Conservation (phyloP, 2,797 vertebrate species). For the Scolopax bukidnonensis region DNA sequence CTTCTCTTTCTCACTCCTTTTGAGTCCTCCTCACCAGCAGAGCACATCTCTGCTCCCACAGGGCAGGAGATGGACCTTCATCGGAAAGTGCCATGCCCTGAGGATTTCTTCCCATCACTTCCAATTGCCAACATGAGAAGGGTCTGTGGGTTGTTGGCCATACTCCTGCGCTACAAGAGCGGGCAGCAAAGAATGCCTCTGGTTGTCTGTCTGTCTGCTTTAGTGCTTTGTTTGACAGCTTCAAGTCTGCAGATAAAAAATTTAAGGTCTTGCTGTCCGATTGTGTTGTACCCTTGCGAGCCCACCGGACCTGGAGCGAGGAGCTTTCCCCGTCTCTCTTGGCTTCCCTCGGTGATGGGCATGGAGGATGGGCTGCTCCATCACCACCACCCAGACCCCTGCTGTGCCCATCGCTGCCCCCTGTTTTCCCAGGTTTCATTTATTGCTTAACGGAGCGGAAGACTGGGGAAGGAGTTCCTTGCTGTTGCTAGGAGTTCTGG, state of each 20-base stretch:
- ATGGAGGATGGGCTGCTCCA: background rate
- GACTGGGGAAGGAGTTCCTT: background rate
- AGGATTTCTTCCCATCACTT: background rate
- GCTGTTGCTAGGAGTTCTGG: background rate
- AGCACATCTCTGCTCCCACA: background rate
- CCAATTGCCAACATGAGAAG: background rate
- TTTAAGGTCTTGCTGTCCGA: accelerated
- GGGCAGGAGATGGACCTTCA: background rate
- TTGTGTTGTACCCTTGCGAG: background rate
- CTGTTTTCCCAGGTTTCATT: background rate
- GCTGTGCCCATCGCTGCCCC: background rate
- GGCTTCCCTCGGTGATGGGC: background rate
- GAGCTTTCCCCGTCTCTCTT: background rate
- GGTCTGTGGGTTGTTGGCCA: background rate
- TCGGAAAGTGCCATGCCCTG: background rate
- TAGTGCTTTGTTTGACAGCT: background rate
- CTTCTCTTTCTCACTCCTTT: background rate
- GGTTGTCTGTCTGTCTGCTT: background rate
- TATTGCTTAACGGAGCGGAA: background rate
- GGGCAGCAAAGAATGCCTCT: background rate
- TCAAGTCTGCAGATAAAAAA: background rate
- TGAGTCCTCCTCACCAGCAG: background rate
- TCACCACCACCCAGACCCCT: background rate
- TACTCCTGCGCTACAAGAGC: background rate
- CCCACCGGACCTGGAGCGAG: accelerated